These are phyloP conservation scores for Arizona elegans DNA, from an alignment of 2,113 vertebrate genomes.

Conservation along the genomic window DNA sequence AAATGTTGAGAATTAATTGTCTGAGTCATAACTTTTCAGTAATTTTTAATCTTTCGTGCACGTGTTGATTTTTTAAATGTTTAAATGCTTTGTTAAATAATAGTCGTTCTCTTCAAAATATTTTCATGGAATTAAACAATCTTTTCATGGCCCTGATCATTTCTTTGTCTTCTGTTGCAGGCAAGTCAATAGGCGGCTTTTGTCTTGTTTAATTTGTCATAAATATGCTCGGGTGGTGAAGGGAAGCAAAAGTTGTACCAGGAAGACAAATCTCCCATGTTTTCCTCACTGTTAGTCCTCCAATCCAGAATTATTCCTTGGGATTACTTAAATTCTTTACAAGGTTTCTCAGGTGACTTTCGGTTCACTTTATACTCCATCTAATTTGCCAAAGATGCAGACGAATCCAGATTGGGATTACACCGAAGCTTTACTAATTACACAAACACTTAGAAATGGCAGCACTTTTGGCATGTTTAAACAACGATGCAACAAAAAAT, in stretches of 20 bases:
- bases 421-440: not conserved
- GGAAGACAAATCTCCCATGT: not conserved
- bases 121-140: conserved; percentile 86
- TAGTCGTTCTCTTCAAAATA: conserved; percentile 83
- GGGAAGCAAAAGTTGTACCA: too few relatives aligned
- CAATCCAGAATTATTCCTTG: not conserved
- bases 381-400: not conserved
- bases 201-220: not conserved
- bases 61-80: conserved; percentile 83
- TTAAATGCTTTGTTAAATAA: conserved; percentile 82
- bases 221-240: not conserved
- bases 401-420: not conserved
- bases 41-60: conserved; percentile 80
- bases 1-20: conserved; percentile 70
- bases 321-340: not conserved
- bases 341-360: not conserved
- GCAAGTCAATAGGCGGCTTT: not conserved
- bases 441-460: not conserved
- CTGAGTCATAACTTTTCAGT: conserved; percentile 75
- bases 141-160: conserved; percentile 70
- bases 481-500: not conserved
- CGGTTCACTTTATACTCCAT: not conserved
- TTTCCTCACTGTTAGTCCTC: not conserved
- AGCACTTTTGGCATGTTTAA: not conserved
- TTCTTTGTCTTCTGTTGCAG: conserved; percentile 49